These are phyloP conservation scores for Neosilurus hyrtlii DNA, from an alignment of 2,797 vertebrate genomes.

Conservation along the genomic window DNA sequence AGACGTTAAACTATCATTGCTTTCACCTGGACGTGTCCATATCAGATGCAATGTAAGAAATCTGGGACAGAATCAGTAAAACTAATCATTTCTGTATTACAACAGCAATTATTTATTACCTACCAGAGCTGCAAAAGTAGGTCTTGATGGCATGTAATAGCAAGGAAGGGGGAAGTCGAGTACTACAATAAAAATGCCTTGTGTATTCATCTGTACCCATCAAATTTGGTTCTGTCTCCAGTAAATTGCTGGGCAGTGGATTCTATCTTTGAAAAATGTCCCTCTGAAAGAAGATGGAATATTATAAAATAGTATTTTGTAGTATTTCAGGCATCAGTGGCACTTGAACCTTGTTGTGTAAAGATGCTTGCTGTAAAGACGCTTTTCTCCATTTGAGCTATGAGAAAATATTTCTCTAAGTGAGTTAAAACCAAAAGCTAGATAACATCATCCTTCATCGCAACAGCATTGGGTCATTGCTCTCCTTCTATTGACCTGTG, in stretches of 20 bases:
- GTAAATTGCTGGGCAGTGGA: neutral
- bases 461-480: neutral
- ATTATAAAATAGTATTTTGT: neutral
- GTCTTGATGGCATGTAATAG: conserved; percentile 29
- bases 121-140: conserved; percentile 28
- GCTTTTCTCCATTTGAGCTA: neutral
- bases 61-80: conserved; percentile 8
- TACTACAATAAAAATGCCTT: neutral
- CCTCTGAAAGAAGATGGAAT: neutral
- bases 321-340: neutral
- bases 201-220: neutral
- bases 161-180: neutral
- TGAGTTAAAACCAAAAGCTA: neutral
- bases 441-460: neutral
- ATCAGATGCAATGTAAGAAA: conserved; percentile 14
- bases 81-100: conserved; percentile 12
- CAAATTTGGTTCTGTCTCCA: neutral
- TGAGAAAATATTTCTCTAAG: neutral
- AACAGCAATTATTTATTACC: conserved; percentile 18
- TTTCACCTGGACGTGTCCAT: neutral
- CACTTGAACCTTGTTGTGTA: neutral
- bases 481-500: conserved; percentile 7
- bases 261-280: neutral
- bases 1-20: neutral
- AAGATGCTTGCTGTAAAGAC: neutral